These are phyloP conservation scores for Pseudanteris insignis DNA, from an alignment of 2,888 invertebrate genomes.

Conservation along the genomic window DNA sequence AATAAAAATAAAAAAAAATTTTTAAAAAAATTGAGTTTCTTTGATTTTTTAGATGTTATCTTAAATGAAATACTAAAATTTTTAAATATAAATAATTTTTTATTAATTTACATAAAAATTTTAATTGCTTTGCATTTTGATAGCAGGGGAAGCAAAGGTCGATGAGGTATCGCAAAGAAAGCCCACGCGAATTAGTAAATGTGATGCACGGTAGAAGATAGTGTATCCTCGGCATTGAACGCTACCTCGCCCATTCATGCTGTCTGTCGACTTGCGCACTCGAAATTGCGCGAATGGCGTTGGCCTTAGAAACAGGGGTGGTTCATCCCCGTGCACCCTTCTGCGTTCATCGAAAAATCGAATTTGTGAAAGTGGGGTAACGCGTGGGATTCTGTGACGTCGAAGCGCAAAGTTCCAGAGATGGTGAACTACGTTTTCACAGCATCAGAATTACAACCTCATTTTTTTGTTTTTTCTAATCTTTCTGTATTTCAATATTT, in stretches of 20 bases:
- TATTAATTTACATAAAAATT: no score
- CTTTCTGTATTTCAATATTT: neutral
- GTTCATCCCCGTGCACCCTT: conserved; percentile 20
- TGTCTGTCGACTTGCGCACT: conserved; percentile 29
- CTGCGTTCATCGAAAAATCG: conserved; percentile 21
- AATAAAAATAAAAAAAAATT: neutral
- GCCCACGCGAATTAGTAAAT: conserved; percentile 42
- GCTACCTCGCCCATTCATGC: conserved; percentile 38
- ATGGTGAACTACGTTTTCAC: conserved; percentile 2
- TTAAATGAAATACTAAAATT: no score
- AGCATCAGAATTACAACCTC: conserved; percentile 4
- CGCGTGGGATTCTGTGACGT: conserved; percentile 37
- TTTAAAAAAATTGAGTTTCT: neutral
- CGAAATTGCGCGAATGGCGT: conserved; percentile 19
- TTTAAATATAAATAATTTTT: neutral
- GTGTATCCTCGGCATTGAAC: conserved; percentile 42
- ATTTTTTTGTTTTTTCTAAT: neutral
- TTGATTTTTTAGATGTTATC: no score
- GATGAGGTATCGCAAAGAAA: conserved; percentile 38
- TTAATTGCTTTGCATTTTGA: neutral
- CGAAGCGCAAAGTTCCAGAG: conserved; percentile 9
- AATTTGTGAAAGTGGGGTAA: conserved; percentile 29
- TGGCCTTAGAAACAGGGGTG: conserved; percentile 37
- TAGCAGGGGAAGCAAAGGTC: conserved; percentile 36
- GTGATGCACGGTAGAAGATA: conserved; percentile 20